Base-by-base conservation (phyloP, 2,113 vertebrate species). In the Lophochroa leadbeateri region DNA sequence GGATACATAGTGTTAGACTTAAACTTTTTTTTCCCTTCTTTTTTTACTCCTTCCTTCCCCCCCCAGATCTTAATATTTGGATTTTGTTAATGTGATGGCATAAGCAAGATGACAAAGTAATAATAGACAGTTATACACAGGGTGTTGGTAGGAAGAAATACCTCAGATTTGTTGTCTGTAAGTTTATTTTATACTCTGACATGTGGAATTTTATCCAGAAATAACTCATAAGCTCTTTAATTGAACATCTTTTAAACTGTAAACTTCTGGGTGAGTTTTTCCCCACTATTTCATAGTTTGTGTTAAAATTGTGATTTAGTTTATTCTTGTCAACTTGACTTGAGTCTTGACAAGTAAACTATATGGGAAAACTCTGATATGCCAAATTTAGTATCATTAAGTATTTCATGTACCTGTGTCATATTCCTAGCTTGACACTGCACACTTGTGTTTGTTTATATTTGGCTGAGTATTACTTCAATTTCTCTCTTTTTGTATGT, bases 171-270 rank as follows among this genome's bases (percentile, higher is more conserved):
- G 29, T 39, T 87, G 18, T 37, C 63, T 86, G 0, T 49, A 29
- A 46, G n/a, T 52, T 86, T 88, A n/a, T 83, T 78, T 83, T 92
- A 8, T 83, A 35, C 41, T 37, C 63, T 82, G 7, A 67, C 65
- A 7, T 52, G 52, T 55, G 16, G 18, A 63, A 29, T 10, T 49
- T 82, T 64, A 71, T 63, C 10, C 3, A 9, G 23, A 70, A 76
- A 57, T 31, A 86, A 18, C 7, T 47, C 67, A 28, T 17, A n/a
- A 25, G 2, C 15, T 75, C 13, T 82, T 93, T 27, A 79, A 57
- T 12, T 17, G 9, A 75, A 23, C 9, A 15, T 68, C 9, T 49
- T 44, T 46, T 67, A 39, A 84, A 60, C 10, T 44, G 17, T 29
- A 5, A 13, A 31, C 9, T 85, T 87, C 11, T 58, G 18, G 8